These are phyloP conservation scores for Tamias sibiricus DNA, from an alignment of 2,113 vertebrate species.

Conservation along the genomic window DNA sequence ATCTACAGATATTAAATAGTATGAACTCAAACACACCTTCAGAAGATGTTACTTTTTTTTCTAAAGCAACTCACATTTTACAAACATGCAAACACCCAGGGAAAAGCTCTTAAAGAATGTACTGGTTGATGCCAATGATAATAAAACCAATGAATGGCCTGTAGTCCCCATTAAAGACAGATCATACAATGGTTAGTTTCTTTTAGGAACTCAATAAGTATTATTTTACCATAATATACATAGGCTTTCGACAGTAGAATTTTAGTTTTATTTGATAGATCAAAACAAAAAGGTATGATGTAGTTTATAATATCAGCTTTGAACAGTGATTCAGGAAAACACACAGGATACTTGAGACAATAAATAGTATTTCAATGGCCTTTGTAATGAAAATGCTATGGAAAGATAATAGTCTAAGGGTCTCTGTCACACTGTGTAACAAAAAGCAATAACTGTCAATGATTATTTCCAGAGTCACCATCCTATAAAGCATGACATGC, in stretches of 20 bases:
- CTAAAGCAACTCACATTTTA: neutral
- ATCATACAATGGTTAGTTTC: slow-evolving; percentile 11
- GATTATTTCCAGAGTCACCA: slow-evolving; percentile 69
- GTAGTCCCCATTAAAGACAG: neutral
- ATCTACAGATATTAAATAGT: neutral
- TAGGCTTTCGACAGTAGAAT: slow-evolving; percentile 12
- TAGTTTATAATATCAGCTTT: slow-evolving; percentile 51
- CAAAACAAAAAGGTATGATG: slow-evolving; percentile 50
- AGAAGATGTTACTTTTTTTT: neutral
- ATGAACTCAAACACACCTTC: neutral
- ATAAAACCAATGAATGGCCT: neutral
- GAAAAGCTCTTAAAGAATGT: neutral
- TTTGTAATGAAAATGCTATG: slow-evolving; percentile 79
- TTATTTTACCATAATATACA: slow-evolving; percentile 57
- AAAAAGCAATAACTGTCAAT: slow-evolving; percentile 75
- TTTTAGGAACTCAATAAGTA: neutral
- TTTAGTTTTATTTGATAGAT: slow-evolving; percentile 57
- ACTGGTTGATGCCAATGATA: neutral
- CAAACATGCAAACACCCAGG: neutral
- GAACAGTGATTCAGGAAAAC: slow-evolving; percentile 57
- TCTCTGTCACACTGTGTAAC: slow-evolving; percentile 62
- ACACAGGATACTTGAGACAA: slow-evolving; percentile 51
- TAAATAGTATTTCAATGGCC: slow-evolving; percentile 78
- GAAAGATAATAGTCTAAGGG: slow-evolving; percentile 75
- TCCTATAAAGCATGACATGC: slow-evolving; percentile 47